Base-by-base conservation (phyloP, 1,140 invertebrate genomes). In the Bombus pascuorum region DNA sequence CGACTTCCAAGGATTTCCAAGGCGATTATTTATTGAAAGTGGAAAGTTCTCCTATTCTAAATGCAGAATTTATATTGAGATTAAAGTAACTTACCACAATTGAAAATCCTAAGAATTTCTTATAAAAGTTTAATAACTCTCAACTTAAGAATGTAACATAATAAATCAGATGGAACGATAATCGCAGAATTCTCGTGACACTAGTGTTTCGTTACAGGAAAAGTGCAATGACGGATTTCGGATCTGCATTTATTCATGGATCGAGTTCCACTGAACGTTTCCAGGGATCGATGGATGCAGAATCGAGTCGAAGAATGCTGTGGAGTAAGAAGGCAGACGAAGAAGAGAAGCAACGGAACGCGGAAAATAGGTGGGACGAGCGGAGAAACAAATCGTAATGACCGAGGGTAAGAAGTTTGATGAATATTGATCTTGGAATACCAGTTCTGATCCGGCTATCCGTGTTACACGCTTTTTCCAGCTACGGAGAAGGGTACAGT, bases 391-490 rank as follows among this genome's bases (percentile, higher is more conserved):
- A 85, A 85, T 85, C 66, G 83, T 73, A 73, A 85, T 80, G 83
- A 80, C 42, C 78, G 42, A 13, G 9, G 76, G 77, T 72, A 85
- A 85, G 83, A 85, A 85, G 42, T 42, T 18, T 32, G 77, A 85
- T 85, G 83, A 85, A 85, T 85, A 85, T 85, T 85, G 83, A 85
- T 85, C 77, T 57, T 42, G 77, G 44, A 32, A 80, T 85, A 85
- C 83, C 83, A 85, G 83, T 85, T 85, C 68, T 47, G 68, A 72
- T 65, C 83, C 57, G 53, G 68, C 65, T 78, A 70, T 78, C 66
- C 82, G 74, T 79, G 83, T 85, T 80, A 65, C 83, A 73, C 25
- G 83, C 53, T 85, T 85, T 85, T 85, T 85, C 83, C 83, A 77
- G 18, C 0, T 28, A 37, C 39, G 59, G 6, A 59, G 28, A 72